phyloP scores from a whole-genome alignment of 2,113 vertebrate genomes.

The Pelvicachromis taeniatus region DNA sequence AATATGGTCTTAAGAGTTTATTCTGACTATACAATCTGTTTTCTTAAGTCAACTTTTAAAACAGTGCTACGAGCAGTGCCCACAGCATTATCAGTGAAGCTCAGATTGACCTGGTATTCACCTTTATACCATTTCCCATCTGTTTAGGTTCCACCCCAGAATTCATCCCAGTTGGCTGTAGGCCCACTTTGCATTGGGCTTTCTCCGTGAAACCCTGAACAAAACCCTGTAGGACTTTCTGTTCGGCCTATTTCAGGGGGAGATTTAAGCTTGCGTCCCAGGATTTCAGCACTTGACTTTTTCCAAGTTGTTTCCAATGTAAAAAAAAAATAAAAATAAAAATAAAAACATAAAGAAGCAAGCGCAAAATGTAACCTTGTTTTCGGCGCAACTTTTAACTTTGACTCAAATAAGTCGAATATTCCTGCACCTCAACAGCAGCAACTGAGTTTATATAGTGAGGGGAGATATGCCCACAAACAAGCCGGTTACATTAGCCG shows the following conservation, averaged over 20 bases:
- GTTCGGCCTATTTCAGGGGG: constrained; percentile 40
- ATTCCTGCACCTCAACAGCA: background rate
- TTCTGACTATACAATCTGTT: constrained; percentile 79
- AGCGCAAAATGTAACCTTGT: background rate
- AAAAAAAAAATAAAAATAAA: background rate
- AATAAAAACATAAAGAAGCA: background rate
- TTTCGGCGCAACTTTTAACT: constrained; percentile 1
- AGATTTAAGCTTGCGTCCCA: constrained; percentile 16
- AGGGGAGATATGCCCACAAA: background rate
- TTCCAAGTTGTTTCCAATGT: background rate
- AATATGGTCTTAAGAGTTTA: constrained; percentile 77
- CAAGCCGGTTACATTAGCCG: background rate
- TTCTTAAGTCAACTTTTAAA: constrained; percentile 78
- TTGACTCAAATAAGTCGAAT: background rate
- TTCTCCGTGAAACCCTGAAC: constrained; percentile 53
- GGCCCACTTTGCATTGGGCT: constrained; percentile 67
- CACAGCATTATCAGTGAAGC: constrained; percentile 71
- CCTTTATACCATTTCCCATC: constrained; percentile 74
- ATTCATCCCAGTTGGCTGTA: constrained; percentile 69
- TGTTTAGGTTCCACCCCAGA: constrained; percentile 69
- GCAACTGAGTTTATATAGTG: background rate
- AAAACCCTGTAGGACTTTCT: constrained; percentile 50
- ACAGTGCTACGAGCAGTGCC: constrained; percentile 74
- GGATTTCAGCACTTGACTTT: constrained; percentile 17
- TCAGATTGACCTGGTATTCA: constrained; percentile 62